phyloP scores from a whole-genome alignment of 2,113 vertebrate species.

The Verasper variegatus region DNA sequence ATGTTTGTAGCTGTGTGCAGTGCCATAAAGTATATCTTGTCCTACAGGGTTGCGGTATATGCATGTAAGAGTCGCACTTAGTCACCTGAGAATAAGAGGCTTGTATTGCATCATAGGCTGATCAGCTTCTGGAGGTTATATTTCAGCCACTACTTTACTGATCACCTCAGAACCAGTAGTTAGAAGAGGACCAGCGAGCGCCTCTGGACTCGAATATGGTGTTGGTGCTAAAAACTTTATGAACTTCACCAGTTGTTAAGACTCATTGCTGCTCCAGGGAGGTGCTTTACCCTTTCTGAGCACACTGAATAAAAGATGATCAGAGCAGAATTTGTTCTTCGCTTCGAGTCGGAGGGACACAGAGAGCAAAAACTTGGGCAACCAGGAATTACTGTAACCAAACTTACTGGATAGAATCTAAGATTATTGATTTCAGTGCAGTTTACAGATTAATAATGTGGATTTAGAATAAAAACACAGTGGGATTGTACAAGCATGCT shows the following conservation, averaged over 20 bases:
- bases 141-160: conserved; percentile 38
- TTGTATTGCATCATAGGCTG: too few species aligned
- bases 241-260: conserved; percentile 41
- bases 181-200: neutral
- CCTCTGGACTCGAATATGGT: conserved; percentile 12
- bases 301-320: conserved; percentile 72
- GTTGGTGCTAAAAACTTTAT: conserved; percentile 47
- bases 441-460: neutral
- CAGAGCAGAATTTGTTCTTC: conserved; percentile 45
- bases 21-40: too few species aligned
- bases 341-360: neutral
- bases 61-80: too few species aligned
- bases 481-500: neutral
- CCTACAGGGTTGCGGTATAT: too few species aligned
- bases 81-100: too few species aligned
- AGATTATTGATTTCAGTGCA: neutral
- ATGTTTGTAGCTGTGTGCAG: too few species aligned
- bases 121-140: too few species aligned
- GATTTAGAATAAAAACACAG: neutral
- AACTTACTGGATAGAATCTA: neutral
- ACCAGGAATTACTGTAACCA: neutral
- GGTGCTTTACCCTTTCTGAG: conserved; percentile 48
- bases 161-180: conserved; percentile 4
- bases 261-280: conserved; percentile 39
- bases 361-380: neutral